Evolutionary conservation across 53 echinoderm and acorn worm species (phyloP), one percentile per base, ranked within the genome.

Genomic region (Patiria pectinifera): DNA sequence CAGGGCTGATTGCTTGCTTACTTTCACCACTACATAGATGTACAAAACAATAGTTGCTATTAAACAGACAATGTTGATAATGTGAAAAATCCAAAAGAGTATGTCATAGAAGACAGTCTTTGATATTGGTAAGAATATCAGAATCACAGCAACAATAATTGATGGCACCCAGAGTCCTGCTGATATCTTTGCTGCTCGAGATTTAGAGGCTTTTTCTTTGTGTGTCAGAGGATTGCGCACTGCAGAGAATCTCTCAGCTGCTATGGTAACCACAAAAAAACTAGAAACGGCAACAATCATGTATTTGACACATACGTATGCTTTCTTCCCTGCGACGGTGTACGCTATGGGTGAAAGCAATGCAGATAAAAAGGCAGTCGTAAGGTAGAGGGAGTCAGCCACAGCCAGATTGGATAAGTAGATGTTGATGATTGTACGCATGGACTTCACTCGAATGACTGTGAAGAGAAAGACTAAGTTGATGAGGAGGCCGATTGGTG

Each of bases 161-260:
- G 45, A 2, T 45, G 22, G 58, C 82, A 82, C 46, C 82, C 82
- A 82, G 4, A 82, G 60, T 59, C n/a, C 82, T 82, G 82, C 59
- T 13, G 82, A 82, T 58, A 82, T 82, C 59, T 82, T 82, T 13
- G 59, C 82, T 59, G 82, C 82, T 82, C 59, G 82, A 58, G 23
- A 58, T 59, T 82, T 82, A 16, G 26, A 45, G n/a, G 82, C 82
- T 44, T 19, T 59, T 12, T 46, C 82, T 59, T 24, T 53, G 59
- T 4, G 15, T 22, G 21, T 59, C 82, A 82, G 82, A 19, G 82
- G 82, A 82, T 82, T 6, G 4, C 49, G 47, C 12, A 47, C 48
- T 48, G 81, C 81, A 80, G 81, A 80, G 81, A 80, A 80, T 80
- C 81, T 80, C 81, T 80, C 81, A 47, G 45, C 19, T 19, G 81